Percentiles rank a stretch among this genome's conserved stretches.
These are phyloP conservation scores for Magallana angulata DNA, from an alignment of 1,140 invertebrate genomes.

Conservation along the genomic window DNA sequence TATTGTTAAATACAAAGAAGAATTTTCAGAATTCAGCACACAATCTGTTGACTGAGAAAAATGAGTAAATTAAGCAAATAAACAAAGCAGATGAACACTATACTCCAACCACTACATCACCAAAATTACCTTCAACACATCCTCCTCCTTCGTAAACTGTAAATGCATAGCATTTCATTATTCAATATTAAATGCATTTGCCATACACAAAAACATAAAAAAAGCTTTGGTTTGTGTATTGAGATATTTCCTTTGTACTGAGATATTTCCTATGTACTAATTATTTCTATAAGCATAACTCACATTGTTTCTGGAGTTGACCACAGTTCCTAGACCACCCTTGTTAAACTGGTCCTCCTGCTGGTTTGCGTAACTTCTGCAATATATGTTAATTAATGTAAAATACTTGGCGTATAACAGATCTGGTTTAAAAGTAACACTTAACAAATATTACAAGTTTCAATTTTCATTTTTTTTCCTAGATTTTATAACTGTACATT, in stretches of 20 bases:
- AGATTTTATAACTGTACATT: background rate
- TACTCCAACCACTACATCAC: background rate
- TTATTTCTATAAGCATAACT: background rate
- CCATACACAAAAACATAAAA: too few relatives aligned
- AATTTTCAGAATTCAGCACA: background rate
- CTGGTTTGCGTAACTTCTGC: slow-evolving; percentile 65
- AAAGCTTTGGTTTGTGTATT: too few relatives aligned
- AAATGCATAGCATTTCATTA: slow-evolving; percentile 34
- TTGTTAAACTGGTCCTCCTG: slow-evolving; percentile 70
- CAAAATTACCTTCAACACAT: slow-evolving; percentile 42
- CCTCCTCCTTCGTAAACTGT: slow-evolving; percentile 33
- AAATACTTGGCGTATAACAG: background rate
- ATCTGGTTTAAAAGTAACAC: background rate
- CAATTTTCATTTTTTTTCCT: background rate
- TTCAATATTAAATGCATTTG: background rate
- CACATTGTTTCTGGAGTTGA: slow-evolving; percentile 59
- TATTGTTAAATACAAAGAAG: background rate
- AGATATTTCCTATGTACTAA: background rate
- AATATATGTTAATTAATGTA: slow-evolving; percentile 17
- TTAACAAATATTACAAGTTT: background rate
- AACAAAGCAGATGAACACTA: background rate
- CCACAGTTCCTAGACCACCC: slow-evolving; percentile 69
- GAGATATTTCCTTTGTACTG: too few relatives aligned
- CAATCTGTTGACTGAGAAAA: background rate
- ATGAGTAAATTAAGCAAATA: background rate